A percentile compares a stretch with the other conserved stretches of the same genome.
These are phyloP conservation scores for Cynopterus brachyotis DNA, from an alignment of 2,113 vertebrate species.

Conservation along the genomic window DNA sequence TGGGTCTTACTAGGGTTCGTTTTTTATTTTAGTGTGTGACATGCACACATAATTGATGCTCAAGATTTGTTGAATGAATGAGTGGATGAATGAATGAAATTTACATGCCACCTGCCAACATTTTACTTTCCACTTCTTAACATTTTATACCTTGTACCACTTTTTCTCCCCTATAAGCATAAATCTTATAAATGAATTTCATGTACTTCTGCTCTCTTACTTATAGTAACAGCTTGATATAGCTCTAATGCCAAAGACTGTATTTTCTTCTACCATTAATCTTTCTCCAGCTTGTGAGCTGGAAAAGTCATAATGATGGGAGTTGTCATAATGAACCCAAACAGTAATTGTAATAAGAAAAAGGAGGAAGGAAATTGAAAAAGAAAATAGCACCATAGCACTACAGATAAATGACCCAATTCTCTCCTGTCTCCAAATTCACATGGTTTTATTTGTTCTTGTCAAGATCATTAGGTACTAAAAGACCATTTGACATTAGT, in stretches of 20 bases:
- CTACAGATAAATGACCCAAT: slow-evolving; percentile 71
- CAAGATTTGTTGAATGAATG: slow-evolving; percentile 21
- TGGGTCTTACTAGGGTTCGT: neutral
- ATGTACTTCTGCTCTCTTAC: slow-evolving; percentile 56
- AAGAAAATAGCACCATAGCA: slow-evolving; percentile 71
- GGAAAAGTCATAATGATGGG: slow-evolving; percentile 74
- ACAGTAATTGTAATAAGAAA: slow-evolving; percentile 79
- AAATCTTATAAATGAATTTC: slow-evolving; percentile 74
- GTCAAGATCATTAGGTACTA: slow-evolving; percentile 75
- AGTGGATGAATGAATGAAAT: slow-evolving; percentile 34
- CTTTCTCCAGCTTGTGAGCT: slow-evolving; percentile 71
- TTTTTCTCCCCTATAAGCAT: slow-evolving; percentile 57
- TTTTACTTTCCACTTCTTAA: slow-evolving; percentile 50
- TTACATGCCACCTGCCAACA: slow-evolving; percentile 16
- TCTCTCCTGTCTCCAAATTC: slow-evolving; percentile 66
- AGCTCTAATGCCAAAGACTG: slow-evolving; percentile 57
- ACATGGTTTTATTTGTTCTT: slow-evolving; percentile 64
- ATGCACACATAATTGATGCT: slow-evolving; percentile 5
- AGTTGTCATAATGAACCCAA: slow-evolving; percentile 77
- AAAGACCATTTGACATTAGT: slow-evolving; percentile 70
- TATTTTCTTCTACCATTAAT: slow-evolving; percentile 74
- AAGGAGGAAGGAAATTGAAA: slow-evolving; percentile 72
- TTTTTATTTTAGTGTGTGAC: neutral
- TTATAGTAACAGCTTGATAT: slow-evolving; percentile 67
- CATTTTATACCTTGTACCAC: slow-evolving; percentile 59